Conservation (phyloP, 1,140 invertebrate species). For the Conus ventricosus region DNA sequence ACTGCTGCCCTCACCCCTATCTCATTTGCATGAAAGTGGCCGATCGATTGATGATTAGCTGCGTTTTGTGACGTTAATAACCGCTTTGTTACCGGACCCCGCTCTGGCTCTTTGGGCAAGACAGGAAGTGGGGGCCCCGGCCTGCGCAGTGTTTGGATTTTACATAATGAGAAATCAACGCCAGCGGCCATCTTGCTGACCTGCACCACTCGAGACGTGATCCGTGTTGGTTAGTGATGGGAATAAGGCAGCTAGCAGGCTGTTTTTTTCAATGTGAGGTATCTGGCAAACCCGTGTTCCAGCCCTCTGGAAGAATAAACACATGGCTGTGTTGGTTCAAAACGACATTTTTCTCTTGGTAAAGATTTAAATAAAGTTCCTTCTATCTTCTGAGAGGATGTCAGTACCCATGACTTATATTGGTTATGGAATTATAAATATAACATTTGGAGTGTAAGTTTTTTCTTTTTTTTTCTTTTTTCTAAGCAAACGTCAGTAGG, state of each 20-base stretch:
- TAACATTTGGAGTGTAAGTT: too few relatives aligned
- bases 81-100: background rate
- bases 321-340: background rate
- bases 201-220: background rate
- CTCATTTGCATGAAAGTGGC: constrained; percentile 3
- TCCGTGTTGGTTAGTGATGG: background rate
- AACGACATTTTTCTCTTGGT: background rate
- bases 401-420: too few relatives aligned
- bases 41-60: background rate
- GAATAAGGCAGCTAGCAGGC: background rate
- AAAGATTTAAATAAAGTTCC: too few relatives aligned
- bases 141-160: background rate
- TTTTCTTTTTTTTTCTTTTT: too few relatives aligned
- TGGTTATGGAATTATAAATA: too few relatives aligned
- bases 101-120: background rate
- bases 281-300: background rate
- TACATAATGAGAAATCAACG: background rate
- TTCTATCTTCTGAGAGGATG: too few relatives aligned
- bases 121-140: background rate
- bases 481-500: too few relatives aligned
- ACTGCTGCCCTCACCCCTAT: background rate
- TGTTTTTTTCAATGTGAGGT: background rate
- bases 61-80: background rate
- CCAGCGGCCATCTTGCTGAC: background rate
- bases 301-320: background rate